Evolutionary conservation across 2,888 invertebrate species (phyloP).

Genomic region (Tinea semifulvella): DNA sequence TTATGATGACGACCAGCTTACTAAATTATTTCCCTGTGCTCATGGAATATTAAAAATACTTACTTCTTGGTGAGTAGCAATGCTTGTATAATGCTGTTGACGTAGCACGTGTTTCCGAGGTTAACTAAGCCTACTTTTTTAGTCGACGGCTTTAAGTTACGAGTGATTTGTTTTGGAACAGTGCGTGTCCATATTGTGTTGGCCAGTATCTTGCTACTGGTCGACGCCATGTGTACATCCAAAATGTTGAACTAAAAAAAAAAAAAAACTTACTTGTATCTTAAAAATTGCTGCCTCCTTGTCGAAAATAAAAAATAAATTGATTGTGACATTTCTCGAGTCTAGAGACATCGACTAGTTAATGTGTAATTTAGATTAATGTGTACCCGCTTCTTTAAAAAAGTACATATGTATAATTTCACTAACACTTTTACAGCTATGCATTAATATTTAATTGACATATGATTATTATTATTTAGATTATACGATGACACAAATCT

Average conservation of each 20-base stretch:
- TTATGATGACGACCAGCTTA: conserved; percentile 12
- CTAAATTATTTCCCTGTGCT: background rate
- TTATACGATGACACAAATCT: too few species aligned
- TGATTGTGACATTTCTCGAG: too few species aligned
- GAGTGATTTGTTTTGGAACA: conserved; percentile 31
- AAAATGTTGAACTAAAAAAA: conserved; percentile 35
- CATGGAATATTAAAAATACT: conserved; percentile 30
- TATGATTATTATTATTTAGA: too few species aligned
- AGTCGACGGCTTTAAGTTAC: conserved; percentile 22
- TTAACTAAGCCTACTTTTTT: conserved; percentile 79
- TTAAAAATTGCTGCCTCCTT: too few species aligned
- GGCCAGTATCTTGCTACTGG: conserved; percentile 37
- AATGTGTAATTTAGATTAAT: too few species aligned
- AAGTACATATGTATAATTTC: too few species aligned
- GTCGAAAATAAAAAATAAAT: too few species aligned
- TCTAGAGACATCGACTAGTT: too few species aligned
- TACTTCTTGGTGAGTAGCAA: conserved; percentile 81
- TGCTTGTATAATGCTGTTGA: conserved; percentile 89
- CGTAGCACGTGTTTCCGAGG: conserved; percentile 88
- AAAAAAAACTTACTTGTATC: too few species aligned
- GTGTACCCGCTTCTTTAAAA: too few species aligned
- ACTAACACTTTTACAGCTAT: too few species aligned
- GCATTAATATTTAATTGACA: too few species aligned
- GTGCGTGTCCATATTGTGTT: conserved; percentile 39
- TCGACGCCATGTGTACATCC: conserved; percentile 53